Base-by-base conservation (phyloP, 92 coral and sea anemone genomes). In the Phenganax subtilis region DNA sequence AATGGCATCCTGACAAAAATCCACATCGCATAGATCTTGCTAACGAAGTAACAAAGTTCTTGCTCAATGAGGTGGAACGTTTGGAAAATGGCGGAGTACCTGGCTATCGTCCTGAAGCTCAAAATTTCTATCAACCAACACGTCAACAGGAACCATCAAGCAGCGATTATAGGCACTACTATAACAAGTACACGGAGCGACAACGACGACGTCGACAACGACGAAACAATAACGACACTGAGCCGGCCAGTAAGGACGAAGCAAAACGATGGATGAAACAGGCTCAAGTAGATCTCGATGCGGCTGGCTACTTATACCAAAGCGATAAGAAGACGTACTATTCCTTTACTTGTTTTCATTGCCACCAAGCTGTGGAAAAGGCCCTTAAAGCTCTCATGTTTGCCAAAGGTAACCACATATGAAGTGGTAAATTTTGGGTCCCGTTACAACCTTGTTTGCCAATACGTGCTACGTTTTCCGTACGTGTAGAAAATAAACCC, bases 1-100 rank as follows among this genome's bases (percentile, higher is more conserved):
- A 78, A 3, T 93, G 97, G 97, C 97, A 93, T 65, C 97, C 97
- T 7, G 91, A 89, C 29, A 88, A 89, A 57, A 93, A 89, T 65
- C 86, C 66, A 2, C 90, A 92, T 55, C 87, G 89, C 80, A 89
- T 86, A 79, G 77, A 80, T 0, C 86, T 93, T 30, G 90, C 91
- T 55, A 87, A 37, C 0, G 85, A 88, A 53, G 91, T 89, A 10
- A 91, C 85, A 55, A 87, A 89, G 82, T 84, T 81, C 89, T 61
- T 93, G 29, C 85, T 84, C 66, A 76, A 79, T 20, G 97, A 93
- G 66, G 89, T 91, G 20, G 82, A 71, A n/a, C 77, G 91, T 74
- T 65, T 92, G 63, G 84, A 87, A 60, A 61, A 76, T 1, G 85
- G 76, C 0, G 84, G 83, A 61, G 25, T 65, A 6, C 83, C 83